phyloP scores from a whole-genome alignment of 2,888 invertebrate genomes.

The Callyntrura guangdongensis region DNA sequence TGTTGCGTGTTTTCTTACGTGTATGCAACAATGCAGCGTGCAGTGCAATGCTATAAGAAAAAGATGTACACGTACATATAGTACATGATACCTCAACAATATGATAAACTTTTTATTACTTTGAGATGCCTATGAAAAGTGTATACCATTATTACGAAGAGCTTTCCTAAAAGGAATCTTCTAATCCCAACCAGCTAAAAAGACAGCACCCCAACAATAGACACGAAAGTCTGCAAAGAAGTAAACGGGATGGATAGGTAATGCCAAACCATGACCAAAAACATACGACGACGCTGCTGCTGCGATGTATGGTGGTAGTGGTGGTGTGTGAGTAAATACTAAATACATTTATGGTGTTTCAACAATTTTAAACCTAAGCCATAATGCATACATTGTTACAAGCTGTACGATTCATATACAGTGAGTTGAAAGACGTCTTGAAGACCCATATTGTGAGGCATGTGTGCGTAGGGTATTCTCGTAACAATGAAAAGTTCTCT shows the following conservation, averaged over 20 bases:
- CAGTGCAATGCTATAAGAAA: too few species aligned
- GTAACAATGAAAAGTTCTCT: too few species aligned
- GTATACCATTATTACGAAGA: not conserved
- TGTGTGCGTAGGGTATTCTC: too few species aligned
- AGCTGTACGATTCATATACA: not conserved
- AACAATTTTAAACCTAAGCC: not conserved
- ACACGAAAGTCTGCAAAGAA: too few species aligned
- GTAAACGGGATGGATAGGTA: not conserved
- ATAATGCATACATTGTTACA: not conserved
- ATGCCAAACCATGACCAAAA: slow-evolving; percentile 6
- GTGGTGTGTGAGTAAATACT: not conserved
- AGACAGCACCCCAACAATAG: too few species aligned
- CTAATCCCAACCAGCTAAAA: too few species aligned
- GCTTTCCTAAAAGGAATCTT: too few species aligned
- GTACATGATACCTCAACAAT: too few species aligned
- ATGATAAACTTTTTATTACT: not conserved
- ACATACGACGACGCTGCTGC: too few species aligned
- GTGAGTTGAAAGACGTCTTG: not conserved
- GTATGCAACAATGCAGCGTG: too few species aligned
- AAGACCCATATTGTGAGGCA: not conserved
- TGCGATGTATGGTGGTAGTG: too few species aligned
- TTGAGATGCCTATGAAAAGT: not conserved
- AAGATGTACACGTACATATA: not conserved
- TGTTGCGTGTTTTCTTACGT: too few species aligned
- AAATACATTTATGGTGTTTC: not conserved